These are phyloP conservation scores for Netelia inedita DNA, from an alignment of 2,888 invertebrate species.

Conservation along the genomic window DNA sequence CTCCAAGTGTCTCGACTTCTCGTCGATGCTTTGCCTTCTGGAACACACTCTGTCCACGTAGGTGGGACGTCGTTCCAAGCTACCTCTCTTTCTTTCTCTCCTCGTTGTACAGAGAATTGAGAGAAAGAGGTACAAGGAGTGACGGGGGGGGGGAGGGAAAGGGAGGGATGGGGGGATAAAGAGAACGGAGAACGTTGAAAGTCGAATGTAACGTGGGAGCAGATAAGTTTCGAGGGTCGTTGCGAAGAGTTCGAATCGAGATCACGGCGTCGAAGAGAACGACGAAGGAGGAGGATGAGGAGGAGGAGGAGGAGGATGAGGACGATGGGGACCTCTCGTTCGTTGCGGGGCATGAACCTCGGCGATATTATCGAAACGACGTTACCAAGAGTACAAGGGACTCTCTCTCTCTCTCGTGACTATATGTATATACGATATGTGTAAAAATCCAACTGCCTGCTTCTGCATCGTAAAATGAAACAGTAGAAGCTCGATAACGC, in stretches of 20 bases:
- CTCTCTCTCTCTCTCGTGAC: conserved; percentile 49
- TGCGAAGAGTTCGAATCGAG: conserved; percentile 59
- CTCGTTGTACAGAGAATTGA: not conserved
- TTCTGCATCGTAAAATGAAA: not conserved
- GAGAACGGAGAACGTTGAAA: conserved; percentile 15
- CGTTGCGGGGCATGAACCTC: conserved; percentile 57
- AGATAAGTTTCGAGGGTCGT: conserved; percentile 47
- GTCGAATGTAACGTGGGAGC: conserved; percentile 17
- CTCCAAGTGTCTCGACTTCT: conserved; percentile 23
- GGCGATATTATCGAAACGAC: conserved; percentile 63
- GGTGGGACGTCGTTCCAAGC: conserved; percentile 21
- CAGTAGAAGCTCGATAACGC: not conserved
- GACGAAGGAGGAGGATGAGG: conserved; percentile 29
- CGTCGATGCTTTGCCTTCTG: conserved; percentile 30
- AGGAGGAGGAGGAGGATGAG: conserved; percentile 12
- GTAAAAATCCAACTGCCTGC: conserved; percentile 29
- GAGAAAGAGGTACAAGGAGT: not conserved
- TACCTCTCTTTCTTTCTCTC: not conserved
- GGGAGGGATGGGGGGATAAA: not conserved
- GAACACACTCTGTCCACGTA: conserved; percentile 3
- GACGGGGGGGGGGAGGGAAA: not conserved
- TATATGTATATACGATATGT: conserved; percentile 31
- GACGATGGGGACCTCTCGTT: conserved; percentile 47
- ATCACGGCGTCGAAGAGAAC: conserved; percentile 61
- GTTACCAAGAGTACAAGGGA: conserved; percentile 22